Evolutionary conservation across 2,888 invertebrate species (phyloP), one percentile per base, ranked within the genome.

Genomic region (Sycophila texana): DNA sequence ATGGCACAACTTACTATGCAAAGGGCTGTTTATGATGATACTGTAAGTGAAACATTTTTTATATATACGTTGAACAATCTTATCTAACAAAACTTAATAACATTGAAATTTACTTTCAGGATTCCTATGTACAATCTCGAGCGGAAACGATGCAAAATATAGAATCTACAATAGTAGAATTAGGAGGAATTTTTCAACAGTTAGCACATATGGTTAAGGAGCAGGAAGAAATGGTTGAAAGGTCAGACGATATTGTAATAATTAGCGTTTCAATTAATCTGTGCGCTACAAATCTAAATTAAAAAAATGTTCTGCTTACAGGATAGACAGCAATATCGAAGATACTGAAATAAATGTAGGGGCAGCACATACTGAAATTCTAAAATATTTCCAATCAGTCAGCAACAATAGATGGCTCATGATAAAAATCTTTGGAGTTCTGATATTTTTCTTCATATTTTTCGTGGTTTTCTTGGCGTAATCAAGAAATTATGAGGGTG

Each of bases 91-190:
- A n/a, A 12, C 47, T 63, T 39, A 47, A 4, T 63, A 7, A 47
- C 22, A n/a, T 39, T 0, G 26, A 60, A 65, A 49, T 66, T 71
- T 22, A 81, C 78, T 81, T 83, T 53, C 49, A 90, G 90, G 98
- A 98, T 88, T 93, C 95, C 67, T 99, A 99, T 91, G 93, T 98
- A 58, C 96, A 97, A 87, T 96, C 95, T 87, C 93, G 99, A 86
- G 98, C 98, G 57, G 98, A 98, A 90, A 98, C 99, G 0, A 99
- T 99, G 99, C 98, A 99, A 91, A 98, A 97, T 89, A 99, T 99
- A 87, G 99, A 99, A 91, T 97, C 97, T 71, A 99, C 99, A 20
- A 99, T 99, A 86, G 98, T 99, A 16, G 99, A 99, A 91, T 92
- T 99, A 66, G 99, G 99, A n/a, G 97, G 97, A 14, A 99, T 99